Evolutionary conservation across 2,888 invertebrate genomes (phyloP).

Genomic region (Coelopa pilipes): DNA sequence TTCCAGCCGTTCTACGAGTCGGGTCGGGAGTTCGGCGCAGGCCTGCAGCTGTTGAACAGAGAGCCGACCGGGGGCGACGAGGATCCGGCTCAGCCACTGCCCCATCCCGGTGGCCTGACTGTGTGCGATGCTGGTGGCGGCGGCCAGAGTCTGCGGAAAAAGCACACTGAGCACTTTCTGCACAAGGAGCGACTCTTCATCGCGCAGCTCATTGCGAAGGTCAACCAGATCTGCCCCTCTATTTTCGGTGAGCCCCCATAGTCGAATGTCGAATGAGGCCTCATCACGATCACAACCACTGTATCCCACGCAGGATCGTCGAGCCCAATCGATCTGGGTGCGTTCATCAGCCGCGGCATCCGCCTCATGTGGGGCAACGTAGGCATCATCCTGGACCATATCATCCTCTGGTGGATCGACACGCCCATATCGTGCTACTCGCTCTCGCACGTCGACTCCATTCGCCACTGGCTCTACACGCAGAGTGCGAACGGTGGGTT

Average conservation of each 20-base stretch:
- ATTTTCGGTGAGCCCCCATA: conserved; percentile 53
- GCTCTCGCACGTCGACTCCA: conserved; percentile 60
- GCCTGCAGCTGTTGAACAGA: background rate
- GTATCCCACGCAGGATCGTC: conserved; percentile 34
- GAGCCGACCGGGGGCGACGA: background rate
- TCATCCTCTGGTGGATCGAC: conserved; percentile 85
- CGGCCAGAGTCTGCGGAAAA: conserved; percentile 51
- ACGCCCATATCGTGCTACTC: conserved; percentile 74
- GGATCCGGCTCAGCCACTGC: background rate
- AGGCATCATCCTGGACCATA: conserved; percentile 82
- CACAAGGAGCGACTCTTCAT: conserved; percentile 57
- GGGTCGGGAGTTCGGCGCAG: conserved; percentile 47
- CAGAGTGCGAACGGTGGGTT: conserved; percentile 56
- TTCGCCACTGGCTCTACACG: conserved; percentile 58
- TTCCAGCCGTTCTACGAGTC: conserved; percentile 53
- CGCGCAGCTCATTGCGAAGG: conserved; percentile 57
- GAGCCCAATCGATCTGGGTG: conserved; percentile 51
- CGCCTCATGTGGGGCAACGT: conserved; percentile 81
- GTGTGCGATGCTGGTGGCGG: background rate
- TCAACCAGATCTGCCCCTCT: conserved; percentile 57
- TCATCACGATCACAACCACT: background rate
- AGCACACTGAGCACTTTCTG: conserved; percentile 56
- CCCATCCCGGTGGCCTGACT: background rate
- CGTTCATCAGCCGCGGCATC: conserved; percentile 59
- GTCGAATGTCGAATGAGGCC: background rate